Evolutionary conservation across 2,113 vertebrate species (phyloP).

Genomic region (Bufo bufo): DNA sequence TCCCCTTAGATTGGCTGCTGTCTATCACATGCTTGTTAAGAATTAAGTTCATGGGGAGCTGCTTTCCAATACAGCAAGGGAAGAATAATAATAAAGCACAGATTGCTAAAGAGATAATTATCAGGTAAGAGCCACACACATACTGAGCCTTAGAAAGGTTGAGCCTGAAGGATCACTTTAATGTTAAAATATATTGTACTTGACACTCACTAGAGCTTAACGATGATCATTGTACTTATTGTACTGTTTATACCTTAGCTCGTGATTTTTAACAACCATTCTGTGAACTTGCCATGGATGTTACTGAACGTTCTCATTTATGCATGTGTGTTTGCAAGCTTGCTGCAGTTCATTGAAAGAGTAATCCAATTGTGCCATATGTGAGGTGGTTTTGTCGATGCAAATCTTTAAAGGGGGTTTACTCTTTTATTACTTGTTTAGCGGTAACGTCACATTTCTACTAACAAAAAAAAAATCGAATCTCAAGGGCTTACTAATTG

Average conservation of each 20-base stretch:
- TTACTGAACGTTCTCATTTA: background rate
- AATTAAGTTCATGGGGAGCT: background rate
- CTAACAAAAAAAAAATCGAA: constrained; percentile 80
- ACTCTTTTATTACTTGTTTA: constrained; percentile 99
- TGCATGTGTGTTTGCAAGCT: constrained; percentile 3
- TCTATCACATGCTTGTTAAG: background rate
- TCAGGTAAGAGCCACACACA: too few species aligned
- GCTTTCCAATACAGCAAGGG: background rate
- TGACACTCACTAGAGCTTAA: background rate
- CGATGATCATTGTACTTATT: background rate
- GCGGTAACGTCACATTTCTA: constrained; percentile 99
- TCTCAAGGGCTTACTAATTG: constrained; percentile 76
- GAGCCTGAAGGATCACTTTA: background rate
- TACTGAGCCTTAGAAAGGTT: too few species aligned
- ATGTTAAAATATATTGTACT: background rate
- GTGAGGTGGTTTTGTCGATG: constrained; percentile 73
- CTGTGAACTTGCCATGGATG: background rate
- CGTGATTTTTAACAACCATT: background rate
- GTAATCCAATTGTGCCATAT: constrained; percentile 72
- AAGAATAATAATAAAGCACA: too few species aligned
- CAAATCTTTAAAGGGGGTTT: constrained; percentile 87
- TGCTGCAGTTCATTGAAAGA: constrained; percentile 30
- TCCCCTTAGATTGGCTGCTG: background rate
- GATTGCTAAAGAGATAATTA: too few species aligned
- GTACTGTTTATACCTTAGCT: constrained; percentile 37